phyloP scores from a whole-genome alignment of 2,888 invertebrate species.

The Luperina testacea region DNA sequence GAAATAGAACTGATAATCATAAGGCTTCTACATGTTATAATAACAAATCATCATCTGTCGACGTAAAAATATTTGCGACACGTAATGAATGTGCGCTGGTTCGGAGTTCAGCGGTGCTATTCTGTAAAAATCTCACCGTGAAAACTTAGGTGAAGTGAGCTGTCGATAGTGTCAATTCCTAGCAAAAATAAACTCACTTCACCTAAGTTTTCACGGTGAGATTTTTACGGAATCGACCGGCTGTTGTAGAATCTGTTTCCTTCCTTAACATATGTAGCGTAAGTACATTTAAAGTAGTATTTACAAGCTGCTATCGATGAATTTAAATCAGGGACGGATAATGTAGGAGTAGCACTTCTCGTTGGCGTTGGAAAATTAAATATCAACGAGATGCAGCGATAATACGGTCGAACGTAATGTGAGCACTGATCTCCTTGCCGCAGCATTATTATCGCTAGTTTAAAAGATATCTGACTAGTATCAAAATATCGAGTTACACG shows the following conservation, averaged over 20 bases:
- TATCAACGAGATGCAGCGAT: conserved; percentile 63
- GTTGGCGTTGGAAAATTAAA: conserved; percentile 61
- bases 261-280: conserved; percentile 35
- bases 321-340: conserved; percentile 64
- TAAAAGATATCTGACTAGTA: conserved; percentile 50
- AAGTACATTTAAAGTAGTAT: conserved; percentile 37
- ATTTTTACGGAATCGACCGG: no score
- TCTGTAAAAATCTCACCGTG: no score
- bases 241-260: conserved; percentile 35
- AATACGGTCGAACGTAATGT: conserved; percentile 54
- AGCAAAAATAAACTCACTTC: no score
- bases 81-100: conserved; percentile 22
- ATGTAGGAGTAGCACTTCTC: conserved; percentile 64
- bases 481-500: conserved; percentile 51
- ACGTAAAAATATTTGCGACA: conserved; percentile 23
- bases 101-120: conserved; percentile 27
- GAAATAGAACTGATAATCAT: conserved; percentile 39
- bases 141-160: no score
- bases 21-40: conserved; percentile 17
- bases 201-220: no score
- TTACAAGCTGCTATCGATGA: conserved; percentile 63
- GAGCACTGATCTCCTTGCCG: conserved; percentile 44
- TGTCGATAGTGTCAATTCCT: no score
- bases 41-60: conserved; percentile 28
- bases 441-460: conserved; percentile 41